phyloP scores from a whole-genome alignment of 2,888 invertebrate species.

The Prostheceraeus crozeri region DNA sequence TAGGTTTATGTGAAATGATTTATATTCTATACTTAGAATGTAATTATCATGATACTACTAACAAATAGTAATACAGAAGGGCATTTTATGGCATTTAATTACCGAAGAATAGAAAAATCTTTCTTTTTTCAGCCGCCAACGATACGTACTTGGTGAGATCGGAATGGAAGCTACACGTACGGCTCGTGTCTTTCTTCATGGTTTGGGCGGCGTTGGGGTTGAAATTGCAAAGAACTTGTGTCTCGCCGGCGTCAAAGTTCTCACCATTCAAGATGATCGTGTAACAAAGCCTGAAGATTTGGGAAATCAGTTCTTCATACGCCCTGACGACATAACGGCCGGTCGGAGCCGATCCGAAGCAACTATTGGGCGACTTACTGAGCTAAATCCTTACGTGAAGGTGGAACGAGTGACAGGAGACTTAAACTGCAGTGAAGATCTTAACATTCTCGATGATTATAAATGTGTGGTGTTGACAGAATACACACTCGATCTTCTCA shows the following conservation, averaged over 20 bases:
- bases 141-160: conserved; percentile 55
- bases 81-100: no score
- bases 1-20: no score
- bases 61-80: no score
- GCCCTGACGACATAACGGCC: conserved; percentile 50
- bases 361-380: conserved; percentile 46
- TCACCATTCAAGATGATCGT: conserved; percentile 48
- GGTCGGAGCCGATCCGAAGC: conserved; percentile 51
- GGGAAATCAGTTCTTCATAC: conserved; percentile 53
- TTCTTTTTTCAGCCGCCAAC: conserved; percentile 52
- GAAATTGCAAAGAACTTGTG: conserved; percentile 51
- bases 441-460: no score
- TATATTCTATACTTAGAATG: no score
- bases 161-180: conserved; percentile 56
- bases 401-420: background rate
- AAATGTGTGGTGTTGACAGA: no score
- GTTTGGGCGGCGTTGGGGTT: conserved; percentile 54
- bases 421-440: no score
- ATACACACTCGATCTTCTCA: no score
- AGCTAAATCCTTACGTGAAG: conserved; percentile 54
- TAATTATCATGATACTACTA: no score
- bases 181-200: conserved; percentile 51
- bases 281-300: conserved; percentile 46
- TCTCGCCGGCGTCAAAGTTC: conserved; percentile 51
- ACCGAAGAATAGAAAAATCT: no score